Conservation (phyloP, 2,113 vertebrate species). For the Pan paniscus region DNA sequence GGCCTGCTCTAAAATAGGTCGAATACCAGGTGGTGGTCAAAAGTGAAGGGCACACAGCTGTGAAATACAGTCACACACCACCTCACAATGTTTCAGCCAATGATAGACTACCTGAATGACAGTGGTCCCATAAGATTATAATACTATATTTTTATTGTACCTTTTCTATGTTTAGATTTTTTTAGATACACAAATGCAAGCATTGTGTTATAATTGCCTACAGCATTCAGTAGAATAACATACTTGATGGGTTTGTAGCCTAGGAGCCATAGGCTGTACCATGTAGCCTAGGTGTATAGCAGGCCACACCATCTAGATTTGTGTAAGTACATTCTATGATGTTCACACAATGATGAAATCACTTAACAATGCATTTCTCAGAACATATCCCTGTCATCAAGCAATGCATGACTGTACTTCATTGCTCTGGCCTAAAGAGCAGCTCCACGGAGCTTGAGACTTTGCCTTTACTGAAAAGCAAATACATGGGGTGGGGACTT, state of each 20-base stretch:
- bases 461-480: slow-evolving; percentile 26
- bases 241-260: background rate
- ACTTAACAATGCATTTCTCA: background rate
- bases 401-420: background rate
- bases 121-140: background rate
- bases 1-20: background rate
- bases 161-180: background rate
- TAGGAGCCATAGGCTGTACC: background rate
- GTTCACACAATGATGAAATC: background rate
- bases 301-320: background rate
- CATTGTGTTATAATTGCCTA: background rate
- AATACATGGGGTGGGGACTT: background rate
- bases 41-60: background rate
- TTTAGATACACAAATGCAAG: background rate
- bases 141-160: background rate
- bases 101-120: background rate
- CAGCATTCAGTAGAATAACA: background rate
- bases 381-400: background rate
- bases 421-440: background rate
- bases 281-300: background rate
- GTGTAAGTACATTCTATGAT: background rate
- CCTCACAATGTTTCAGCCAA: background rate
- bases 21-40: background rate
- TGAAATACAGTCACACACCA: background rate
- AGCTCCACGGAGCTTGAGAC: background rate